Conservation (phyloP, 1,140 invertebrate species). For the Centruroides sculpturatus region DNA sequence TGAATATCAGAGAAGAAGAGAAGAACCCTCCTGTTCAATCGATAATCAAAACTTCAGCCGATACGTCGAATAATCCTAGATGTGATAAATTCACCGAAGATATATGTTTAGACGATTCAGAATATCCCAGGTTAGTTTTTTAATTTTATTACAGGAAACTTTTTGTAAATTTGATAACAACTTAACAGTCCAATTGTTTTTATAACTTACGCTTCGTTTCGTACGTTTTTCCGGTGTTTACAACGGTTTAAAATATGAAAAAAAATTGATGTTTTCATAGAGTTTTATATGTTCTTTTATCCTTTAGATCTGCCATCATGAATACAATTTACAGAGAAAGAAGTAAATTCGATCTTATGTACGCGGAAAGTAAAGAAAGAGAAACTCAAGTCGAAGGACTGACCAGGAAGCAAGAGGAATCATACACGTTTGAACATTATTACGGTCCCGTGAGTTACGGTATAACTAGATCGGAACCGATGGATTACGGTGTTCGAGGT, state of each 20-base stretch:
- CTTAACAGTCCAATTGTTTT: neutral
- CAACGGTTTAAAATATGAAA: neutral
- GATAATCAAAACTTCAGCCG: too few relatives aligned
- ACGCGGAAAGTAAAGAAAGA: slow-evolving; percentile 45
- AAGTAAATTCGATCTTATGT: slow-evolving; percentile 47
- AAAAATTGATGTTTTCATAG: neutral
- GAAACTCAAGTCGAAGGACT: slow-evolving; percentile 37
- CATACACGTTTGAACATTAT: slow-evolving; percentile 42
- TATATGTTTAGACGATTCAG: slow-evolving; percentile 52
- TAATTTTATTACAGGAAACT: neutral
- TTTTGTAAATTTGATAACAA: neutral
- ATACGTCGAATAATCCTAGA: slow-evolving; percentile 19
- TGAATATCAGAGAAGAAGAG: too few relatives aligned
- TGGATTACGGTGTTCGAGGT: slow-evolving; percentile 39
- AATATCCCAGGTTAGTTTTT: slow-evolving; percentile 59
- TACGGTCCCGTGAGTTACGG: slow-evolving; percentile 18
- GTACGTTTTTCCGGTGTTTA: too few relatives aligned
- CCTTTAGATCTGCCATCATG: slow-evolving; percentile 43
- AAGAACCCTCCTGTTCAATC: too few relatives aligned
- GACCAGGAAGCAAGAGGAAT: slow-evolving; percentile 36
- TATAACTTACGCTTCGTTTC: too few relatives aligned
- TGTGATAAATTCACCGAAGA: slow-evolving; percentile 59
- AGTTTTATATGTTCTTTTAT: too few relatives aligned
- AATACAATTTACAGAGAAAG: slow-evolving; percentile 53
- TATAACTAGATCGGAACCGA: neutral